Evolutionary conservation across 2,113 vertebrate species (phyloP), one percentile per base, ranked within the genome.

Genomic region (Etia nguti): DNA sequence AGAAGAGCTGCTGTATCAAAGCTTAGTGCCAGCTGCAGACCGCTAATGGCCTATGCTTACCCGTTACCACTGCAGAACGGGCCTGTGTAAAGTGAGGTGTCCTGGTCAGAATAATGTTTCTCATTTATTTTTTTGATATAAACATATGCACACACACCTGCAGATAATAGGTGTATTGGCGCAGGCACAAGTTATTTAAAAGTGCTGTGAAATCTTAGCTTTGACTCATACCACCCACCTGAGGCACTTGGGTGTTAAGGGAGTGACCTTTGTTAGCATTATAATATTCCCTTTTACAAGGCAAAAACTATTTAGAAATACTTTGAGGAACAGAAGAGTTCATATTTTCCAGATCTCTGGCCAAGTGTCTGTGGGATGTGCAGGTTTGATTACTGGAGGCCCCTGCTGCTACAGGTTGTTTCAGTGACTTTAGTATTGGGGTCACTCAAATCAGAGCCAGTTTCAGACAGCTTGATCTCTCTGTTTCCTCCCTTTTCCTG

Each of bases 101-200:
- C 65, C 65, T 70, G 12, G 26, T 43, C 65, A 70, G 68, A 38
- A 0, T 62, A 5, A 20, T 2, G 8, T 6, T 26, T 6, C 31
- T 38, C 60, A 36, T 38, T 70, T 26, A 1, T 70, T 0, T 26
- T n/a, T 0, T 6, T 0, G 10, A 65, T 5, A 8, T n/a, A 38
- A 26, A 10, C 38, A 8, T 8, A 1, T 26, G 70, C 43, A 8
- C 15, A 24, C 41, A 7, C 43, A 20, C 43, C 41, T 75, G 24
- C 70, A 48, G 60, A 34, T 26, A 8, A 8, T 18, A 18, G 6
- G 7, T 15, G 46, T 15, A 3, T 3, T 1, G 15, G 1, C 15
- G 29, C 16, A 5, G 26, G 15, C 70, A 31, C 70, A 5, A 7
- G 0, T 18, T 10, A 48, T 75, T 75, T 48, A 48, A 48, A 20